Conservation (phyloP, 2,888 invertebrate genomes). For the Isoperla grammatica region DNA sequence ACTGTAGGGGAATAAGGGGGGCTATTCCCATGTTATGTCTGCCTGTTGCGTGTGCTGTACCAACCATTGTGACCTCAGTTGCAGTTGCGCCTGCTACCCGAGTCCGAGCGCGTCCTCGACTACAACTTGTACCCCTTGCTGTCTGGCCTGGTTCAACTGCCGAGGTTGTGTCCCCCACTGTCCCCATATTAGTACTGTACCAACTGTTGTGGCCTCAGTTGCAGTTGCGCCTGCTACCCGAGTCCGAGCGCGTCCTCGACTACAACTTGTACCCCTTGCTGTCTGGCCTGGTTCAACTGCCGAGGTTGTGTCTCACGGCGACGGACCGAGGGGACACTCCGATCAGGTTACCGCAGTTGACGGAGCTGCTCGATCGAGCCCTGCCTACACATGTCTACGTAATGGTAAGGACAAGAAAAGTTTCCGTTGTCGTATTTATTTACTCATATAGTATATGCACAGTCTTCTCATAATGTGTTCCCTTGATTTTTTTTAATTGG, state of each 20-base stretch:
- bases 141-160: conserved; percentile 66
- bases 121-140: conserved; percentile 77
- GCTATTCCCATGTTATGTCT: neutral
- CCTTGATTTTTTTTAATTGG: too few relatives aligned
- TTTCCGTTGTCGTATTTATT: neutral
- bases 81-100: conserved; percentile 50
- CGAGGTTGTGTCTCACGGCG: conserved; percentile 49
- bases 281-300: conserved; percentile 66
- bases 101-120: conserved; percentile 54
- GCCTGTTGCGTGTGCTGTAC: too few relatives aligned
- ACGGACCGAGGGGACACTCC: conserved; percentile 37
- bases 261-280: conserved; percentile 77
- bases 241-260: conserved; percentile 54
- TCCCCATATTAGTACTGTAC: neutral
- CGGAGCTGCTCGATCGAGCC: conserved; percentile 53
- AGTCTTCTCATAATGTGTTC: too few relatives aligned
- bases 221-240: conserved; percentile 50
- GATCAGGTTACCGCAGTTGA: conserved; percentile 44
- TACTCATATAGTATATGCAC: neutral
- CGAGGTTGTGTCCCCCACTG: conserved; percentile 44
- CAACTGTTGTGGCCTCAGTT: too few relatives aligned
- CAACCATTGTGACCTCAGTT: too few relatives aligned
- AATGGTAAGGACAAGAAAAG: conserved; percentile 46
- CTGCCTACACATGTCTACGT: conserved; percentile 61
- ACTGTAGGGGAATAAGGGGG: neutral